Evolutionary conservation across 2,113 vertebrate genomes (phyloP).

Genomic region (Notothenia rossii): DNA sequence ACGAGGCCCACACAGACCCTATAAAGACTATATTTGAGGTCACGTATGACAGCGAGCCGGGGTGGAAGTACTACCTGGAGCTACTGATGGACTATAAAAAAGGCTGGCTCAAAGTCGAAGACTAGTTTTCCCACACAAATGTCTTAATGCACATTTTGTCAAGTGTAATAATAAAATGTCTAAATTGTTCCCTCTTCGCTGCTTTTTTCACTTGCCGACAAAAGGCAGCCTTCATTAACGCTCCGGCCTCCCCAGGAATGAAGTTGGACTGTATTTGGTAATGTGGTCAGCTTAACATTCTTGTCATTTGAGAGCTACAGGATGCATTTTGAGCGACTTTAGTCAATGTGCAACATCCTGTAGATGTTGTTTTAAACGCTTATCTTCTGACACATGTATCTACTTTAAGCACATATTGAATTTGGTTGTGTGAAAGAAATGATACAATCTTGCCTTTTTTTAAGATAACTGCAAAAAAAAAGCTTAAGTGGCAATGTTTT

Average conservation of each 20-base stretch:
- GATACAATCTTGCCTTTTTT: neutral
- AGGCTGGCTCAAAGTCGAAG: conserved; percentile 86
- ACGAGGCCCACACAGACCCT: conserved; percentile 78
- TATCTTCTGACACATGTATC: neutral
- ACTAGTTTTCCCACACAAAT: conserved; percentile 49
- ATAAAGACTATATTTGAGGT: conserved; percentile 86
- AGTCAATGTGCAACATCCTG: neutral
- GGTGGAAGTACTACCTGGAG: conserved; percentile 87
- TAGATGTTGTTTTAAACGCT: neutral
- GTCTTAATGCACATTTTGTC: neutral
- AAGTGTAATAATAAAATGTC: neutral
- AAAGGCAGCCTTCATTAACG: neutral
- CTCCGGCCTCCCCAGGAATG: conserved; percentile 13
- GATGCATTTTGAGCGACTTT: neutral
- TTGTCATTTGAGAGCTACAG: neutral
- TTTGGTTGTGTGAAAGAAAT: neutral
- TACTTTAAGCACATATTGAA: neutral
- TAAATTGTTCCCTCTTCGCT: neutral
- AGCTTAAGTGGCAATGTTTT: neutral
- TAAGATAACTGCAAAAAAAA: neutral
- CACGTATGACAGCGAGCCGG: conserved; percentile 87
- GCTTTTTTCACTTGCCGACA: neutral
- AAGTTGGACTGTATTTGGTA: conserved; percentile 7
- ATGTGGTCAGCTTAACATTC: conserved; percentile 5
- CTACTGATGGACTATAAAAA: conserved; percentile 84